These are phyloP conservation scores for Pegoplata infirma DNA, from an alignment of 2,888 invertebrate species.

Conservation along the genomic window DNA sequence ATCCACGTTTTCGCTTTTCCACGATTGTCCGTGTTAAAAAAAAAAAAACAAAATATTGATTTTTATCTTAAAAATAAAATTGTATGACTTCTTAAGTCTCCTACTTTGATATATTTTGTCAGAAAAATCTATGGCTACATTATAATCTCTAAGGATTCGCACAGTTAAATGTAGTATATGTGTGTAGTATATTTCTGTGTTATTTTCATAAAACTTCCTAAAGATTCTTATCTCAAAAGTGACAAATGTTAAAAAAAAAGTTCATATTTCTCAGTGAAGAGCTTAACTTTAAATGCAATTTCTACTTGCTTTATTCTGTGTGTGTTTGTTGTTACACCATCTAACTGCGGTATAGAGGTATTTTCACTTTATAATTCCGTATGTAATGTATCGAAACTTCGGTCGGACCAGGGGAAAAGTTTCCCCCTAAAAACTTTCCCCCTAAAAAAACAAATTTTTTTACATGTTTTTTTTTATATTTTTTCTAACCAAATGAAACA, in stretches of 20 bases:
- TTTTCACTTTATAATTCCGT: too few relatives aligned
- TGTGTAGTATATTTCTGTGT: background rate
- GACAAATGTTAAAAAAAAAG: slow-evolving; percentile 13
- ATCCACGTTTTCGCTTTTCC: too few relatives aligned
- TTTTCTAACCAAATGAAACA: too few relatives aligned
- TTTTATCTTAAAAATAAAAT: slow-evolving; percentile 6
- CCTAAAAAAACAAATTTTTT: too few relatives aligned
- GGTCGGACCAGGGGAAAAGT: too few relatives aligned
- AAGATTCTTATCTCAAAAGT: slow-evolving; percentile 16
- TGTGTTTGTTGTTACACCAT: too few relatives aligned
- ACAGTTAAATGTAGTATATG: background rate
- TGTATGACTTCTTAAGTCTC: slow-evolving; percentile 31
- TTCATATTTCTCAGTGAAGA: slow-evolving; percentile 1
- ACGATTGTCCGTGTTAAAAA: too few relatives aligned
- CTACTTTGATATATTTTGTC: slow-evolving; percentile 26
- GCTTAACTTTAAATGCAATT: slow-evolving; percentile 28
- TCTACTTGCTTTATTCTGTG: background rate
- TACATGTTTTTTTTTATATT: too few relatives aligned
- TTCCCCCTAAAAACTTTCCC: too few relatives aligned
- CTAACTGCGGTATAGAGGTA: too few relatives aligned
- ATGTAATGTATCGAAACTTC: too few relatives aligned
- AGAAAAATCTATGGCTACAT: slow-evolving; percentile 30
- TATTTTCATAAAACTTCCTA: background rate
- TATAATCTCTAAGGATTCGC: slow-evolving; percentile 28
- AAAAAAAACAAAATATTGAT: slow-evolving; percentile 6